phyloP scores from a whole-genome alignment of 2,888 invertebrate species.

The Lamellibrachia satsuma region DNA sequence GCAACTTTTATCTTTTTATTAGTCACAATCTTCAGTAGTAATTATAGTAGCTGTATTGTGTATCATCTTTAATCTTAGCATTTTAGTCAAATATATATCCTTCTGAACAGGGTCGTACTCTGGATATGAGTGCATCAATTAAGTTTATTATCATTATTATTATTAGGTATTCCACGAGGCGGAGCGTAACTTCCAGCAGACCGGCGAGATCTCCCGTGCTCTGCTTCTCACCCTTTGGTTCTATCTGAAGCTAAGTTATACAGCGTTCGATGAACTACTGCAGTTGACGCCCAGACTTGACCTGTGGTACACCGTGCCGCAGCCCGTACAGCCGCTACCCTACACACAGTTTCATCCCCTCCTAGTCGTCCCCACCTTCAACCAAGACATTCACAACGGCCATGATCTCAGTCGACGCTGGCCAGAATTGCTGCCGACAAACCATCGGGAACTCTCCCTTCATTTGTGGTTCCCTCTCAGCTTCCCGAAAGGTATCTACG shows the following conservation, averaged over 20 bases:
- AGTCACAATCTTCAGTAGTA: no score
- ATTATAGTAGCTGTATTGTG: no score
- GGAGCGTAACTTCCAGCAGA: slow-evolving; percentile 47
- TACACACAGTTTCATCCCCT: slow-evolving; percentile 28
- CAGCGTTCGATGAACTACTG: slow-evolving; percentile 48
- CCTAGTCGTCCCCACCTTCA: slow-evolving; percentile 35
- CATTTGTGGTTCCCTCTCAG: slow-evolving; percentile 46
- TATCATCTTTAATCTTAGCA: no score
- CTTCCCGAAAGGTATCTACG: slow-evolving; percentile 53
- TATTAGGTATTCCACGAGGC: slow-evolving; percentile 48
- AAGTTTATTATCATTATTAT: no score
- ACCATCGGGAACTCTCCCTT: slow-evolving; percentile 26
- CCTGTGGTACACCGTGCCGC: slow-evolving; percentile 59
- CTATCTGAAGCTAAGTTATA: slow-evolving; percentile 50
- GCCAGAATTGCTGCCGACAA: background rate
- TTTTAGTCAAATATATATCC: no score
- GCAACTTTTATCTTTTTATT: no score
- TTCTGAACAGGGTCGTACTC: no score
- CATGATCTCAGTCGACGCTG: slow-evolving; percentile 28
- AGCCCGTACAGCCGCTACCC: slow-evolving; percentile 50
- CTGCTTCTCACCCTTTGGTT: slow-evolving; percentile 61
- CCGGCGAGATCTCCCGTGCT: slow-evolving; percentile 59
- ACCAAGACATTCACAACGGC: slow-evolving; percentile 29
- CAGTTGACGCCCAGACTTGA: slow-evolving; percentile 56
- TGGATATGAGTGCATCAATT: no score